A percentile compares a stretch with the other conserved stretches of the same genome.
Conservation (phyloP, 2,888 invertebrate genomes). For the Trissolcus japonicus region DNA sequence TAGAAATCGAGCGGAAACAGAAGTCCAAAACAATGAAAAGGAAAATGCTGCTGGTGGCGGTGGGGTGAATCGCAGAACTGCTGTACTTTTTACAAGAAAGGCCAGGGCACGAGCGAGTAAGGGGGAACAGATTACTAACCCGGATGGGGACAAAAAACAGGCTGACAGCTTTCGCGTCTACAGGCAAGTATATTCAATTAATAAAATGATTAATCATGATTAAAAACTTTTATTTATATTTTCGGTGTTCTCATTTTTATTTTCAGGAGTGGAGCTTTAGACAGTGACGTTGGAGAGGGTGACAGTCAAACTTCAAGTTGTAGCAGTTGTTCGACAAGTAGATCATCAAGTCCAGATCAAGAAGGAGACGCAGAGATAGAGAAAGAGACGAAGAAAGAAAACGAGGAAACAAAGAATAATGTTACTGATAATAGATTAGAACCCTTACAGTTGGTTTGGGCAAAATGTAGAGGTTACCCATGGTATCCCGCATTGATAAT, state of each 20-base stretch:
- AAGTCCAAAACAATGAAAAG: slow-evolving; percentile 67
- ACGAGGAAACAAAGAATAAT: slow-evolving; percentile 74
- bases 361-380: slow-evolving; percentile 68
- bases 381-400: slow-evolving; percentile 76
- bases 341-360: slow-evolving; percentile 70
- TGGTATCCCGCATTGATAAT: slow-evolving; percentile 98
- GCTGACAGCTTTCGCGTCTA: slow-evolving; percentile 73
- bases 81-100: slow-evolving; percentile 87
- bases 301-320: slow-evolving; percentile 74
- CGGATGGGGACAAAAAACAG: slow-evolving; percentile 69
- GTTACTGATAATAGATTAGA: slow-evolving; percentile 78
- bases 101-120: slow-evolving; percentile 79
- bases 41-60: slow-evolving; percentile 67
- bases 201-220: too few species aligned
- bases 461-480: slow-evolving; percentile 96
- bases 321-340: slow-evolving; percentile 73
- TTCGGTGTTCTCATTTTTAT: not conserved
- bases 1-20: slow-evolving; percentile 67
- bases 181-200: slow-evolving; percentile 60
- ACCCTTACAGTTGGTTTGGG: slow-evolving; percentile 96
- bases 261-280: slow-evolving; percentile 70
- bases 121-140: slow-evolving; percentile 65
- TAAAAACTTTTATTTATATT: too few species aligned
- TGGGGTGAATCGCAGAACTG: slow-evolving; percentile 84
- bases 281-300: slow-evolving; percentile 73